Conservation (phyloP, 35 echinoderm and acorn worm species). For the Strongylocentrotus purpuratus region DNA sequence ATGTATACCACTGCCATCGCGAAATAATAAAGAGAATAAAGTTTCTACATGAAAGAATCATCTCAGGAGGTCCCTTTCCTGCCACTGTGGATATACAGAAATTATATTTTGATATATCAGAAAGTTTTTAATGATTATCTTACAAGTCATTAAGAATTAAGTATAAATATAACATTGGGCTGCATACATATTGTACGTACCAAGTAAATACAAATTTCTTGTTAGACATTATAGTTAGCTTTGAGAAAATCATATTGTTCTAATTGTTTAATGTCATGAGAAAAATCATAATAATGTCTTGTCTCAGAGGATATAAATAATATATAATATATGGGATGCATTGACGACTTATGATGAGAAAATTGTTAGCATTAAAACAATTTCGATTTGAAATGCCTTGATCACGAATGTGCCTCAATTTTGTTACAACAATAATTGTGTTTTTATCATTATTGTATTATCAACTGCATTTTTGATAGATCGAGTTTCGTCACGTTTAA, state of each 20-base stretch:
- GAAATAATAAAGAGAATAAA: background rate
- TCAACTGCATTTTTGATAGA: too few relatives aligned
- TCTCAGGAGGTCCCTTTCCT: background rate
- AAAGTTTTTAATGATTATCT: background rate
- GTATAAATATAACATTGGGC: background rate
- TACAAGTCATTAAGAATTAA: background rate
- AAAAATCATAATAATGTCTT: too few relatives aligned
- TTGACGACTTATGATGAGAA: too few relatives aligned
- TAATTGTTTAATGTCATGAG: too few relatives aligned
- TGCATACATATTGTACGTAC: background rate
- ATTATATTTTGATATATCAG: constrained; percentile 15
- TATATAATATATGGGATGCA: too few relatives aligned
- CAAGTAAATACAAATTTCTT: too few relatives aligned
- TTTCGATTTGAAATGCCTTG: background rate
- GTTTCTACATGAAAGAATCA: background rate
- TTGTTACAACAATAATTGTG: background rate
- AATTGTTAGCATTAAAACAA: background rate
- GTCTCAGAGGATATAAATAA: too few relatives aligned
- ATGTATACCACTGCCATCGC: background rate
- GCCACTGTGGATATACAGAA: background rate
- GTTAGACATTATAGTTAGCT: too few relatives aligned
- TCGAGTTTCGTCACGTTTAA: too few relatives aligned
- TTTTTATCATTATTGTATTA: background rate
- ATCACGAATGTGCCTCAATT: background rate
- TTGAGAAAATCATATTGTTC: too few relatives aligned